Conservation (phyloP, 2,888 invertebrate genomes). For the Trichopria drosophilae region DNA sequence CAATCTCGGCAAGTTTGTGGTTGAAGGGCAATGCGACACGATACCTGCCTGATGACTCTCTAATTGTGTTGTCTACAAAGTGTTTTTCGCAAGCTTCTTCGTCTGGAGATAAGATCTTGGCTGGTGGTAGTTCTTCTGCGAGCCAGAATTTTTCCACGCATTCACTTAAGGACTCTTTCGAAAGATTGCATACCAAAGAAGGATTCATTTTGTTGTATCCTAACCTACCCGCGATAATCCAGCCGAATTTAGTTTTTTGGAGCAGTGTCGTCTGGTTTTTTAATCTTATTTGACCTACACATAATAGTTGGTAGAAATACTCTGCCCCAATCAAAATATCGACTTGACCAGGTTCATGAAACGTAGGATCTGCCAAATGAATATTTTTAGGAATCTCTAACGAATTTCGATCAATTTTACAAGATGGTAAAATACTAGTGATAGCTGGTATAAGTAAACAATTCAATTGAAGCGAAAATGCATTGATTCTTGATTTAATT, state of each 20-base stretch:
- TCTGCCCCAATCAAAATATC: slow-evolving; percentile 27
- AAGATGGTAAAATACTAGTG: slow-evolving; percentile 20
- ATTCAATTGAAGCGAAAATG: slow-evolving; percentile 5
- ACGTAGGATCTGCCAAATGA: slow-evolving; percentile 24
- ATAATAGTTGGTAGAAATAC: slow-evolving; percentile 22
- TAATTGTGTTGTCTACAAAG: slow-evolving; percentile 1
- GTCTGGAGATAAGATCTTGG: slow-evolving; percentile 4
- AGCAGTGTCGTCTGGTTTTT: slow-evolving; percentile 10
- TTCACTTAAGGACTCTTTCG: not conserved
- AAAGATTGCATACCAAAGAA: not conserved
- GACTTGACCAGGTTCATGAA: slow-evolving; percentile 19
- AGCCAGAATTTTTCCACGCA: slow-evolving; percentile 21
- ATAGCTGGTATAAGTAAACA: slow-evolving; percentile 25
- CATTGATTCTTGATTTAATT: slow-evolving; percentile 18
- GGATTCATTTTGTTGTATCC: not conserved
- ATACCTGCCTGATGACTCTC: slow-evolving; percentile 10
- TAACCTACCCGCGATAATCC: slow-evolving; percentile 23
- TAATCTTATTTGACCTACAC: slow-evolving; percentile 24
- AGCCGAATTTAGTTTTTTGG: slow-evolving; percentile 28
- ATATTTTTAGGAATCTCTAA: slow-evolving; percentile 23
- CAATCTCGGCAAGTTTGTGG: too few relatives aligned
- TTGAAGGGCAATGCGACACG: slow-evolving; percentile 9
- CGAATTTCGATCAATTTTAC: slow-evolving; percentile 7
- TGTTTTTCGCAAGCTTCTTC: slow-evolving; percentile 15
- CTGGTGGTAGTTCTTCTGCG: slow-evolving; percentile 9